Evolutionary conservation across 2,797 vertebrate species (phyloP).

Genomic region (Schizopygopsis pylzovi): DNA sequence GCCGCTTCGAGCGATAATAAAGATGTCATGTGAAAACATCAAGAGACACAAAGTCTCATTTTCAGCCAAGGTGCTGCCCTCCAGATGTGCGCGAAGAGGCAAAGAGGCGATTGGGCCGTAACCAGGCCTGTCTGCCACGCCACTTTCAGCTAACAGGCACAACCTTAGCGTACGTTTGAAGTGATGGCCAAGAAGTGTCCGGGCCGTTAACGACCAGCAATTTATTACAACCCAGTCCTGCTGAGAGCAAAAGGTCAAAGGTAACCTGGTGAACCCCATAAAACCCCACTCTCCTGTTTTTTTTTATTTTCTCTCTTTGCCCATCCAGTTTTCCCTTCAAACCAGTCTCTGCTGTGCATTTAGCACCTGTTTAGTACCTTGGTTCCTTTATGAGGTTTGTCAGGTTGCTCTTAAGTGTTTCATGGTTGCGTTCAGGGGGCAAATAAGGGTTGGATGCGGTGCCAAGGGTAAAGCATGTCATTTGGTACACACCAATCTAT

Average conservation of each 20-base stretch:
- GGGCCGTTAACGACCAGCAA: constrained; percentile 77
- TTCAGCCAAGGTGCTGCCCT: constrained; percentile 78
- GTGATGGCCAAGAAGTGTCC: constrained; percentile 78
- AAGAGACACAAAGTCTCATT: constrained; percentile 83
- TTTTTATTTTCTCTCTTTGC: constrained; percentile 37
- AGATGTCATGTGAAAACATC: constrained; percentile 80
- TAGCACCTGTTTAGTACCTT: constrained; percentile 81
- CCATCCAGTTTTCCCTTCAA: constrained; percentile 39
- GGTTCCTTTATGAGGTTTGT: constrained; percentile 72
- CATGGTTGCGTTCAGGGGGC: constrained; percentile 71
- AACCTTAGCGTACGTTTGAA: constrained; percentile 76
- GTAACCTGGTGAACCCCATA: constrained; percentile 71
- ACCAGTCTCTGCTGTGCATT: constrained; percentile 30
- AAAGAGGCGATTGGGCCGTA: constrained; percentile 68
- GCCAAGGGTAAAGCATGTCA: background rate
- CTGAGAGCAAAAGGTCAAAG: constrained; percentile 73
- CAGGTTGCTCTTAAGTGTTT: constrained; percentile 75
- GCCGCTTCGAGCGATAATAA: constrained; percentile 78
- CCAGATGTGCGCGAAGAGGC: constrained; percentile 78
- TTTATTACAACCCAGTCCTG: constrained; percentile 77
- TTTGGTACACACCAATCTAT: background rate
- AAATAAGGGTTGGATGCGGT: constrained; percentile 69
- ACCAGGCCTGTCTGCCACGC: constrained; percentile 69
- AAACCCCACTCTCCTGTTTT: constrained; percentile 61
- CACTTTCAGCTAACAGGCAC: constrained; percentile 77